Evolutionary conservation across 2,797 vertebrate genomes (phyloP).

Genomic region (Notolabrus celidotus): DNA sequence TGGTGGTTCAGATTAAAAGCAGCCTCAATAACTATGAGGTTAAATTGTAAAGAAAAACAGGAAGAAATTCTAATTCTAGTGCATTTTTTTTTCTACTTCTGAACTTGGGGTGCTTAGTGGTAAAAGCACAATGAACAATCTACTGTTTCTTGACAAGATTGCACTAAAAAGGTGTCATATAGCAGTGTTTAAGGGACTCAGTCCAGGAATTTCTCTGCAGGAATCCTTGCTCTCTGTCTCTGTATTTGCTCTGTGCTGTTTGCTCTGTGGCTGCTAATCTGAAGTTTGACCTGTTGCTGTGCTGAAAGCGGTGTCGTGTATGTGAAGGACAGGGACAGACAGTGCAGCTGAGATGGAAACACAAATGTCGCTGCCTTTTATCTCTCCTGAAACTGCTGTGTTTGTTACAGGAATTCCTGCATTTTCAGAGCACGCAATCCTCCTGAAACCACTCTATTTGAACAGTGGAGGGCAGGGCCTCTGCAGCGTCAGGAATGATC

Average conservation of each 20-base stretch:
- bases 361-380: constrained; percentile 21
- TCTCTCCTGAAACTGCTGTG: constrained; percentile 48
- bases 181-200: constrained; percentile 21
- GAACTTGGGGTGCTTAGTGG: neutral
- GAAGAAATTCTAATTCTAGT: neutral
- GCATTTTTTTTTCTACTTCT: neutral
- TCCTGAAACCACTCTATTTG: constrained; percentile 36
- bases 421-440: neutral
- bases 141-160: constrained; percentile 1
- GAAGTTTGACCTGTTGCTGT: constrained; percentile 82
- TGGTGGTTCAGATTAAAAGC: constrained; percentile 12
- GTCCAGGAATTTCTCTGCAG: constrained; percentile 50
- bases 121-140: neutral
- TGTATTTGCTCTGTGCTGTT: constrained; percentile 71
- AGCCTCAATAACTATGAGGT: constrained; percentile 1
- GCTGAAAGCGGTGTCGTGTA: constrained; percentile 38
- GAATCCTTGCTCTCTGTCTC: constrained; percentile 65
- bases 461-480: constrained; percentile 37
- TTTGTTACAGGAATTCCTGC: constrained; percentile 25
- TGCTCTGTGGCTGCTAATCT: constrained; percentile 64
- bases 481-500: constrained; percentile 10
- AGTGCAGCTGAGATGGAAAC: constrained; percentile 28
- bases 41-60: neutral
- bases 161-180: neutral
- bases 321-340: constrained; percentile 43